Evolutionary conservation across 2,888 invertebrate species (phyloP), one percentile per base, ranked within the genome.

Genomic region (Hypselothyrea guttata): DNA sequence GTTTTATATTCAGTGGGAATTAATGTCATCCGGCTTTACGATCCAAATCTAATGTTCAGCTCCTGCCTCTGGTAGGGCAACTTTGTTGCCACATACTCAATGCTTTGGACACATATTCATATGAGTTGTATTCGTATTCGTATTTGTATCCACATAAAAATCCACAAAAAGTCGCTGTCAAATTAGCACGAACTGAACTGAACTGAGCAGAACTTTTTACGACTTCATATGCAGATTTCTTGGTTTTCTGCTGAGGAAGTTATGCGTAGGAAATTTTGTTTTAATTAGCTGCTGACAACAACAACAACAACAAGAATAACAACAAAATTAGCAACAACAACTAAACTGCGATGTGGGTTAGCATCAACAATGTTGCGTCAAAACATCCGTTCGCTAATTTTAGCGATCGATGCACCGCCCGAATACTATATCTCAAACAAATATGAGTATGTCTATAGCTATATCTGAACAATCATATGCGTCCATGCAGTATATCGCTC

Each of bases 281-380:
- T 81, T 81, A 81, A 81, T 81, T 81, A 84, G 81, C 84, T 84
- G 79, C 77, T 79, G 79, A 79, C 81, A 84, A 82, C 75, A 74
- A 60, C 67, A 60, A 63, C 30, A 65, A n/a, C 56, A 37, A 12
- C 48, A 60, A 44, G 48, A 47, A 12, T 27, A 42, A 34, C 31
- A 54, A 4, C 38, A 41, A 28, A 18, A 52, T 4, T 22, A 47
- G 33, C 31, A 52, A 2, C 38, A 47, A 35, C 33, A 46, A 47
- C 53, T 44, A 58, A 42, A 42, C 31, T 31, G 30, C 56, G 67
- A 84, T 78, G 60, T 84, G 75, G 85, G 85, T 84, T 84, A 77
- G 54, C 72, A 58, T 66, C 71, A 67, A 77, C 76, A 74, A 77
- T 84, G 76, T 77, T 75, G 79, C 76, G 52, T 55, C 49, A 51